Base-by-base conservation (phyloP, 2,113 vertebrate species). In the Scytalopus superciliaris region DNA sequence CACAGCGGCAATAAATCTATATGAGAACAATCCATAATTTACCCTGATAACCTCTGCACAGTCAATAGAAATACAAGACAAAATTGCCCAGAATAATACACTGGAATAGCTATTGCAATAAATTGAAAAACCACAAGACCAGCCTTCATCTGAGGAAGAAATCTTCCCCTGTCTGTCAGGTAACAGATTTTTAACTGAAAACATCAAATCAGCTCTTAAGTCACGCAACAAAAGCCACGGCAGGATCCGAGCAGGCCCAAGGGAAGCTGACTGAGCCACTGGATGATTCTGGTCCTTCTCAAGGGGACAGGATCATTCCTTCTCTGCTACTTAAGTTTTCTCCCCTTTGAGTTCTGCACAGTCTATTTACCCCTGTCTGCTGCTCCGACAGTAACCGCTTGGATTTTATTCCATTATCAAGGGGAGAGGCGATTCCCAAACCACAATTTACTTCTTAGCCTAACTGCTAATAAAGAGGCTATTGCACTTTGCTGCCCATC, bases 391-490 rank as follows among this genome's bases (percentile, higher is more conserved):
- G 40, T 4, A 84, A 56, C 33, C 0, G 0, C 73, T 40, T 7
- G 19, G 39, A 10, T 75, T 78, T 73, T 39, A 47, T 24, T 52
- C 14, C 23, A 4, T 64, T 87, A 33, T 33, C 69, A 49, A 52
- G n/a, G 10, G 44, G 56, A 86, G 91, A 74, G 30, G 44, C 6
- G 2, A 88, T 44, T 81, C 72, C 25, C 45, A 78, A 95, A 56
- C 60, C 72, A 90, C 72, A 68, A 30, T 31, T 73, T 72, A 17
- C 22, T 80, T 81, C 47, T 75, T 12, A 80, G 68, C 55, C 30
- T 59, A 87, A 84, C 31, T 78, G 55, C 59, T 90, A 70, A 90
- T 90, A 93, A 90, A 94, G 25, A 93, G 79, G 21, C 56, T 68
- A 40, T 6, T n/a, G 73, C 49, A 22, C n/a, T 90, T 84, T 14